Evolutionary conservation across 1,140 invertebrate genomes (phyloP).

Genomic region (Danaus plexippus): DNA sequence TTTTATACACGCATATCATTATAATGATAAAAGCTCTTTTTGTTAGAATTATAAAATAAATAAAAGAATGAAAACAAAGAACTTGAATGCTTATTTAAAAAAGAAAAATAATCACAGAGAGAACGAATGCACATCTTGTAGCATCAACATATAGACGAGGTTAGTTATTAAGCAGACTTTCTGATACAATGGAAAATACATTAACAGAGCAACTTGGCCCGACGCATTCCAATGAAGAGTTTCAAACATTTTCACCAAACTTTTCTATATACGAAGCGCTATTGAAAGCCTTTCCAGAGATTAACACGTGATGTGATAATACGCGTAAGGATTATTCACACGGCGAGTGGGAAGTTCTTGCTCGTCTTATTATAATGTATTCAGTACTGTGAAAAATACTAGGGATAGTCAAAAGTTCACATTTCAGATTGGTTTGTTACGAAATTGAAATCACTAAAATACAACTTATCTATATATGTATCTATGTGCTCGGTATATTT

Average conservation of each 20-base stretch:
- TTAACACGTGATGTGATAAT: constrained; percentile 60
- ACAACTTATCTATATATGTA: too few relatives aligned
- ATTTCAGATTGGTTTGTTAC: too few relatives aligned
- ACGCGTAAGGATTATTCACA: constrained; percentile 57
- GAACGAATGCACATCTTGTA: constrained; percentile 21
- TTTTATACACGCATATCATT: too few relatives aligned
- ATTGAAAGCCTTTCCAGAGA: constrained; percentile 65
- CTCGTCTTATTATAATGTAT: constrained; percentile 50
- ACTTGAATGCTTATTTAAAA: too few relatives aligned
- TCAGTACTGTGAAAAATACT: constrained; percentile 20
- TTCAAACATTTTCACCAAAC: constrained; percentile 65
- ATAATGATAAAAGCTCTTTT: too few relatives aligned
- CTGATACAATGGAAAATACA: constrained; percentile 64
- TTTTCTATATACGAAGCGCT: constrained; percentile 66
- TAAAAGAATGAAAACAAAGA: too few relatives aligned
- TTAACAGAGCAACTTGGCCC: constrained; percentile 62
- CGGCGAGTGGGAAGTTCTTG: constrained; percentile 52
- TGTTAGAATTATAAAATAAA: too few relatives aligned
- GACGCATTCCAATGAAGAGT: constrained; percentile 48
- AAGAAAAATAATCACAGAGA: neutral
- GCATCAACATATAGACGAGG: constrained; percentile 16
- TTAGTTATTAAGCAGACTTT: constrained; percentile 53
- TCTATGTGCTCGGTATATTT: too few relatives aligned
- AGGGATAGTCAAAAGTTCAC: too few relatives aligned
- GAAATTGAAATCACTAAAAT: too few relatives aligned